These are phyloP conservation scores for Rhingia rostrata DNA, from an alignment of 2,888 invertebrate genomes.

Conservation along the genomic window DNA sequence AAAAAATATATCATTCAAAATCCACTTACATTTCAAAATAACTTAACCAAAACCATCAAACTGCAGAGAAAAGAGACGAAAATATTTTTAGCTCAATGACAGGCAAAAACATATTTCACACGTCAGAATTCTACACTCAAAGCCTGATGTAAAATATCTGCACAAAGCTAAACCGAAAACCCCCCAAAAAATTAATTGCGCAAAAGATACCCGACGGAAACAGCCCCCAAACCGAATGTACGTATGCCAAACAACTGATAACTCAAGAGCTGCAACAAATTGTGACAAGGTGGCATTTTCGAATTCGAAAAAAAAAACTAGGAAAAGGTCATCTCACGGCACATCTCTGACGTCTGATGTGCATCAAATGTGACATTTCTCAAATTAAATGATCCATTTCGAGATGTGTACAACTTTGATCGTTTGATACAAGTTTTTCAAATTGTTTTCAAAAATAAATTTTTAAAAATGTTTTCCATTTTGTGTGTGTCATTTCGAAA, in stretches of 20 bases:
- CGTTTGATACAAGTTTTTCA: slow-evolving; percentile 31
- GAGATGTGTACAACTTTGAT: slow-evolving; percentile 46
- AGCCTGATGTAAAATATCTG: slow-evolving; percentile 38
- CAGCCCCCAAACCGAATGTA: slow-evolving; percentile 33
- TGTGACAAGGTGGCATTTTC: slow-evolving; percentile 38
- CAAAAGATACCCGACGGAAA: slow-evolving; percentile 24
- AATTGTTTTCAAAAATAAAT: slow-evolving; percentile 35
- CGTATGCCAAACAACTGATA: slow-evolving; percentile 7
- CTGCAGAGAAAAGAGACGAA: slow-evolving; percentile 3
- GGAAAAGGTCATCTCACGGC: slow-evolving; percentile 45
- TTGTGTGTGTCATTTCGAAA: slow-evolving; percentile 9
- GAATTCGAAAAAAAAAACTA: slow-evolving; percentile 13
- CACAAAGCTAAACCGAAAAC: slow-evolving; percentile 10
- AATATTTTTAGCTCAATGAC: slow-evolving; percentile 67
- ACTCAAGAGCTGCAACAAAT: background rate
- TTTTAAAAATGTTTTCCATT: background rate
- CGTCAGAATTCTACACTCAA: slow-evolving; percentile 55
- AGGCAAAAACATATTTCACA: slow-evolving; percentile 29
- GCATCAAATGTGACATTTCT: slow-evolving; percentile 70
- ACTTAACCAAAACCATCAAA: slow-evolving; percentile 1
- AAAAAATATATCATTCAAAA: slow-evolving; percentile 15
- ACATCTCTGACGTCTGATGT: slow-evolving; percentile 54
- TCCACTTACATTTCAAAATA: slow-evolving; percentile 27
- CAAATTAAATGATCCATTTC: slow-evolving; percentile 58
- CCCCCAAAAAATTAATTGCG: slow-evolving; percentile 48